Conservation (phyloP, 1,140 invertebrate species). For the Eriosoma lanigerum region DNA sequence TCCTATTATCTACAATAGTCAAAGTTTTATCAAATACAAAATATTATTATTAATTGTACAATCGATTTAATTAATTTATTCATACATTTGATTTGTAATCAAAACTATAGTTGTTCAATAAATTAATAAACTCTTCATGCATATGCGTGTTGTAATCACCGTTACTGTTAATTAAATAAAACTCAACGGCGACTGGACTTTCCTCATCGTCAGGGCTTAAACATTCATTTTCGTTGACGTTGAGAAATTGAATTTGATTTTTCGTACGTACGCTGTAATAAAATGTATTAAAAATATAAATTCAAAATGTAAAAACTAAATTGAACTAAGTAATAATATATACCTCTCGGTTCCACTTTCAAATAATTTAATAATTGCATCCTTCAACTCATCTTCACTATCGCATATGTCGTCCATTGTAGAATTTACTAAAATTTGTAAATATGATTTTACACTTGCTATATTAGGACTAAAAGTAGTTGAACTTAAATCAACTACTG, state of each 20-base stretch:
- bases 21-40: too few relatives aligned
- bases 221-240: not conserved
- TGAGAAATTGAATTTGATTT: slow-evolving; percentile 27
- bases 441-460: slow-evolving; percentile 8
- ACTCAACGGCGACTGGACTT: slow-evolving; percentile 11
- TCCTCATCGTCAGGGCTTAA: not conserved
- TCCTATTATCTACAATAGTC: slow-evolving; percentile 7
- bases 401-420: slow-evolving; percentile 1
- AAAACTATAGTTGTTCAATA: slow-evolving; percentile 1
- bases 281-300: not conserved
- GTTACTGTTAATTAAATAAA: slow-evolving; percentile 16
- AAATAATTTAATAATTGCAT: slow-evolving; percentile 43
- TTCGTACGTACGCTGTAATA: not conserved
- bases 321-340: too few relatives aligned
- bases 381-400: slow-evolving; percentile 20
- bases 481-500: slow-evolving; percentile 10
- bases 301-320: not conserved
- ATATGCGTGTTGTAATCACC: not conserved
- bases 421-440: slow-evolving; percentile 17
- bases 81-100: slow-evolving; percentile 37
- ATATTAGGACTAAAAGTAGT: slow-evolving; percentile 16
- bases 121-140: slow-evolving; percentile 38
- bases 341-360: slow-evolving; percentile 36
- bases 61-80: too few relatives aligned
- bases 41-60: too few relatives aligned